A percentile compares a stretch with the other conserved stretches of the same genome.
Conservation (phyloP, 2,113 vertebrate species). For the Megalops atlanticus region DNA sequence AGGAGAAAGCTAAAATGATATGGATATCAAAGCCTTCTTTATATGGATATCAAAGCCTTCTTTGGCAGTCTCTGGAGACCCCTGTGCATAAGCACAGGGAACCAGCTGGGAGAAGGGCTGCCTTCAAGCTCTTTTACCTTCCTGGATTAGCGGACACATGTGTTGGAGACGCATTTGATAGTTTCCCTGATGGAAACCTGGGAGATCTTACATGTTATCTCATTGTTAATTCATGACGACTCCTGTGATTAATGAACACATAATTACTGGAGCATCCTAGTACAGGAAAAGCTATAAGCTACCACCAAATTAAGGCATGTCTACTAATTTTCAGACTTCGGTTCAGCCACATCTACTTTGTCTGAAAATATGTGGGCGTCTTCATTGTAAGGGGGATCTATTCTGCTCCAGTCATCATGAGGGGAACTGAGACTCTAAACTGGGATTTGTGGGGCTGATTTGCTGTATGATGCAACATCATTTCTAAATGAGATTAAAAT, state of each 20-base stretch:
- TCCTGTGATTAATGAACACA: too few species aligned
- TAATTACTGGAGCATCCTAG: not conserved
- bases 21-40: constrained; percentile 24
- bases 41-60: constrained; percentile 17
- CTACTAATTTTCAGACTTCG: not conserved
- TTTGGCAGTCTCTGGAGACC: constrained; percentile 38
- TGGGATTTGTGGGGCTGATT: not conserved
- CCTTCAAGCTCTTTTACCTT: constrained; percentile 16
- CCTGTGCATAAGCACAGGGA: constrained; percentile 36
- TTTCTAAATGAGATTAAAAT: constrained; percentile 24
- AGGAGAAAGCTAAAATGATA: constrained; percentile 29
- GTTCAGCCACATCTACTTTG: not conserved
- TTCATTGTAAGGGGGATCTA: constrained; percentile 10
- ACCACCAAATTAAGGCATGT: not conserved
- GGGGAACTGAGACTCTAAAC: not conserved
- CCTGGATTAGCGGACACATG: not conserved
- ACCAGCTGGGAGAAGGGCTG: constrained; percentile 40
- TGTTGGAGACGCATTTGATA: not conserved
- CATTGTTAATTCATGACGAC: not conserved
- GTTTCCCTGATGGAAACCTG: not conserved
- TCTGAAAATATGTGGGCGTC: not conserved
- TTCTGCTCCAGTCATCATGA: not conserved
- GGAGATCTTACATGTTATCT: not conserved
- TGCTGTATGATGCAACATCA: constrained; percentile 3
- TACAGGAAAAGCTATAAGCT: not conserved